Base-by-base conservation (phyloP, 2,113 vertebrate species). In the Labeo catla region DNA sequence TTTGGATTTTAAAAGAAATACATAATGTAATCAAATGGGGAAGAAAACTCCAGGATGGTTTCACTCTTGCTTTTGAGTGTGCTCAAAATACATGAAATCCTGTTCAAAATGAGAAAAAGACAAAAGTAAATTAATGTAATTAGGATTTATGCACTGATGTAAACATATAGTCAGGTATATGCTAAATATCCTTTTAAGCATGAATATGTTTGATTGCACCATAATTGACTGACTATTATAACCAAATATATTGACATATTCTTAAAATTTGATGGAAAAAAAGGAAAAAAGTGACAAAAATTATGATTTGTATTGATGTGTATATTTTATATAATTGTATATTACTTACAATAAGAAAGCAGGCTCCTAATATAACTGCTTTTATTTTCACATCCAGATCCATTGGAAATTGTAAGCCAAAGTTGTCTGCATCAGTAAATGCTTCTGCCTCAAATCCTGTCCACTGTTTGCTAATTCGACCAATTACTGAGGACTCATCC, bases 381-480 rank as follows among this genome's bases (percentile, higher is more conserved):
- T 96, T 96, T 59, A 94, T 90, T 87, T 93, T 96, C 54, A 95
- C 93, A 23, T 95, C 93, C 85, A 95, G 45, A 65, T 95, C 93
- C 87, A 93, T 50, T 0, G 95, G 95, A 81, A 94, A 94, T 39
- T 78, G 90, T 65, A 95, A 91, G 9, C 93, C 92, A 80, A 95
- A 95, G 65, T 95, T 93, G 78, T 95, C 93, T 4, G 88, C 87
- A 23, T 93, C 92, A 0, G 91, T 91, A 77, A 87, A 87, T 0
- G 83, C 63, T 77, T 94, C 92, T 13, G 84, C 88, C 12, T 91
- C 19, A 50, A 91, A 11, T 0, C 93, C 93, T 8, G 84, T 34
- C 93, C 92, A 94, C 34, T 93, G 91, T 86, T 93, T 94, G 4
- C 88, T 81, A 70, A 95, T 94, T 34, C 81, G 89, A 43, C 94